Percentiles rank a stretch among this genome's conserved stretches.
phyloP scores from a whole-genome alignment of 2,888 invertebrate genomes.

The Synergus umbraculus region DNA sequence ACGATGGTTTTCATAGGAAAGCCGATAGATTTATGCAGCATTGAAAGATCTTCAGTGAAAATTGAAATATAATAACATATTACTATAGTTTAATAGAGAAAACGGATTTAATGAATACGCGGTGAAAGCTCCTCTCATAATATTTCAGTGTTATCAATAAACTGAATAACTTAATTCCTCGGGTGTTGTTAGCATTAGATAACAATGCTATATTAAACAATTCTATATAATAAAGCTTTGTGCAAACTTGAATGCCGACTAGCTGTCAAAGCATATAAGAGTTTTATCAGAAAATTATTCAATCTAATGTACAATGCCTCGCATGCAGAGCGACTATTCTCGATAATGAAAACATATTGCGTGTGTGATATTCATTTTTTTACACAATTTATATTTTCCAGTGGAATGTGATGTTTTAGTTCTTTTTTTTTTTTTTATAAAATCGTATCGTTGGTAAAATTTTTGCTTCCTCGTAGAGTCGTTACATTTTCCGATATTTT shows the following conservation, averaged over 20 bases:
- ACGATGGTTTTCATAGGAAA: background rate
- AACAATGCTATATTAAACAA: background rate
- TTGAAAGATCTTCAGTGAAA: background rate
- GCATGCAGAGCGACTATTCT: background rate
- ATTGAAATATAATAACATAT: background rate
- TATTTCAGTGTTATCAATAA: background rate
- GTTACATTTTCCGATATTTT: too few species aligned
- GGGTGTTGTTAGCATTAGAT: background rate
- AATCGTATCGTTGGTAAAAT: too few species aligned
- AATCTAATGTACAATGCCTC: background rate
- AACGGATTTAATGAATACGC: background rate
- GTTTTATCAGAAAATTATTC: background rate
- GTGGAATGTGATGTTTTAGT: too few species aligned
- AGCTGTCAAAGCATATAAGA: background rate
- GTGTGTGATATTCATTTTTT: too few species aligned
- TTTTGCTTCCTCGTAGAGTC: too few species aligned
- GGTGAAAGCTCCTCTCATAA: background rate
- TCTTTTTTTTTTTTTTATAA: too few species aligned
- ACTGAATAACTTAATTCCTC: background rate
- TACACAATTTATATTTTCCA: too few species aligned
- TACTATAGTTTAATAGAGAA: background rate
- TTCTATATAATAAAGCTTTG: background rate
- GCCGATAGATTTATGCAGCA: background rate
- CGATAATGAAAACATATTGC: background rate
- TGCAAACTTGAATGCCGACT: background rate